Percentiles rank a stretch among this genome's conserved stretches.
Evolutionary conservation across 2,888 invertebrate species (phyloP).

Genomic region (Cheilosia vulpina): DNA sequence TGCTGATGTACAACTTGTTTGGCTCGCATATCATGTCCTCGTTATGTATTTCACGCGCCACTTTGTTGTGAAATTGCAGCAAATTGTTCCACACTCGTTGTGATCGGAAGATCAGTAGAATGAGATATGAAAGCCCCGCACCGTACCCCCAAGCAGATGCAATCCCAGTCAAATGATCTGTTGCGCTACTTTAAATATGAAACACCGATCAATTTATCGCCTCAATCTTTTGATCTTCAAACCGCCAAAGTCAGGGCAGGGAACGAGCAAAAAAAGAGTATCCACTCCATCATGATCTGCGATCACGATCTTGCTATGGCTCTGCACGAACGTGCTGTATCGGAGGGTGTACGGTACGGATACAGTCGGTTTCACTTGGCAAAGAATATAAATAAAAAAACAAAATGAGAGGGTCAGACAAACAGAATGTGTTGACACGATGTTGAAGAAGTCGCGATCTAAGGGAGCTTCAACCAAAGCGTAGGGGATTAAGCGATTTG

Average conservation of each 20-base stretch:
- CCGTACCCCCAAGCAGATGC: conserved; percentile 44
- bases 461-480: conserved; percentile 6
- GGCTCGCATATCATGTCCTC: conserved; percentile 64
- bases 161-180: conserved; percentile 72
- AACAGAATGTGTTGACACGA: conserved; percentile 43
- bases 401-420: background rate
- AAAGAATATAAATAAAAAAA: background rate
- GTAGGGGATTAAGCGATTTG: conserved; percentile 69
- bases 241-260: conserved; percentile 62
- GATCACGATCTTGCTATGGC: conserved; percentile 51
- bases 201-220: conserved; percentile 71
- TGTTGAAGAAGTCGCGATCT: conserved; percentile 32
- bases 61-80: conserved; percentile 69
- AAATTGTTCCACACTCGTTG: conserved; percentile 69
- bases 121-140: conserved; percentile 42
- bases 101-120: conserved; percentile 50
- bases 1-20: conserved; percentile 48
- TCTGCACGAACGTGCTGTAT: no score
- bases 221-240: conserved; percentile 73
- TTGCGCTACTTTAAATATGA: conserved; percentile 75
- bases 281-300: conserved; percentile 55
- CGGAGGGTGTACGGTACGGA: no score
- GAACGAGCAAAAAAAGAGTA: conserved; percentile 23
- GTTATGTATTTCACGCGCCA: conserved; percentile 64
- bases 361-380: no score